Conservation (phyloP, 2,113 vertebrate genomes). For the Mormyrus lacerda region DNA sequence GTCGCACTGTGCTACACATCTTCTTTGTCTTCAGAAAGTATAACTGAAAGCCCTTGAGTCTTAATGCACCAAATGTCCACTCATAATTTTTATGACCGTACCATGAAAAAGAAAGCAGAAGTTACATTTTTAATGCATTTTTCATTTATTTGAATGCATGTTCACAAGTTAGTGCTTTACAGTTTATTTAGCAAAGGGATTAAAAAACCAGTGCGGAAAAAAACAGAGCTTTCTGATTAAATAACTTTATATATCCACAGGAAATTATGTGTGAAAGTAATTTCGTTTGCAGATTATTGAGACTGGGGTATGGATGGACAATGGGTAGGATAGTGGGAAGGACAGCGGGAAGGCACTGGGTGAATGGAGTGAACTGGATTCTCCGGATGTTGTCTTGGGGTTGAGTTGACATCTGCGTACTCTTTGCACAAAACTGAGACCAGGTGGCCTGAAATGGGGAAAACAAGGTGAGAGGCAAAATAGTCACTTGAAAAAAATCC, state of each 20-base stretch:
- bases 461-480: not conserved
- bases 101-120: not conserved
- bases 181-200: not conserved
- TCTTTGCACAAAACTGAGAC: not conserved
- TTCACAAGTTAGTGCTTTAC: not conserved
- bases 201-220: not conserved
- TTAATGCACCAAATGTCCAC: not conserved
- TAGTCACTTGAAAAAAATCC: not conserved
- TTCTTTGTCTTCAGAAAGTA: not conserved
- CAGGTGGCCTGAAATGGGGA: not conserved
- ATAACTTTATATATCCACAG: not conserved
- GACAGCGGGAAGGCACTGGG: not conserved
- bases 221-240: not conserved
- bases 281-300: not conserved
- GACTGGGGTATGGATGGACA: not conserved
- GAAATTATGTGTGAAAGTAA: not conserved
- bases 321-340: not conserved
- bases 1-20: not conserved
- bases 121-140: not conserved
- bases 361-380: not conserved
- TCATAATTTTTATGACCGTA: not conserved
- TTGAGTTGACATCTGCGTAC: not conserved
- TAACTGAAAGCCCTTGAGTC: not conserved
- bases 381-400: not conserved
- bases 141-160: not conserved